Conservation (phyloP, 2,888 invertebrate genomes). For the Brachyopa scutellaris region DNA sequence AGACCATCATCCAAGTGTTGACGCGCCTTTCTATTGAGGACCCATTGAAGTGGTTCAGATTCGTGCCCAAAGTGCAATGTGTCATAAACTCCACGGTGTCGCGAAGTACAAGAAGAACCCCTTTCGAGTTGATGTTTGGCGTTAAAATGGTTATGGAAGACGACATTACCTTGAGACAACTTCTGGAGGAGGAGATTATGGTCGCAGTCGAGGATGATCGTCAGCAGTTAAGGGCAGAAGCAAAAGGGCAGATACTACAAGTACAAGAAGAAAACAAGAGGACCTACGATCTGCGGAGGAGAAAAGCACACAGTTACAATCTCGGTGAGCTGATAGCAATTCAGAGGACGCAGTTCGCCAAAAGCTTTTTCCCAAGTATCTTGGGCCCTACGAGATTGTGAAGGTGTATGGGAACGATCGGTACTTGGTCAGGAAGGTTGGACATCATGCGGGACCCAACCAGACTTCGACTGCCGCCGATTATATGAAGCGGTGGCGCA, state of each 20-base stretch:
- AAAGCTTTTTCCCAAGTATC: conserved; percentile 40
- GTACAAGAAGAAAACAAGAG: conserved; percentile 41
- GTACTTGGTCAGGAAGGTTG: conserved; percentile 25
- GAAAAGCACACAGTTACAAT: conserved; percentile 18
- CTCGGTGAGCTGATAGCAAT: conserved; percentile 47
- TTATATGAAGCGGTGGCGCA: conserved; percentile 31
- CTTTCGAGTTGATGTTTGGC: conserved; percentile 44
- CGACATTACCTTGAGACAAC: conserved; percentile 3
- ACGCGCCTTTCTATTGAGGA: conserved; percentile 49
- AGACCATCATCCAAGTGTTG: conserved; percentile 36
- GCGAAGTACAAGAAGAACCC: background rate
- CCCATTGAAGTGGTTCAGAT: conserved; percentile 56
- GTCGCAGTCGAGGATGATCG: conserved; percentile 30
- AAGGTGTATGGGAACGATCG: conserved; percentile 23
- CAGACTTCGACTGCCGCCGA: background rate
- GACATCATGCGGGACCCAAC: conserved; percentile 28
- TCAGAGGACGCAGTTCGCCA: conserved; percentile 47
- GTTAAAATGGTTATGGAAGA: conserved; percentile 31
- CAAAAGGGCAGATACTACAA: conserved; percentile 67
- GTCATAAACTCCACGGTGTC: background rate
- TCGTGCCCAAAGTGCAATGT: conserved; percentile 6
- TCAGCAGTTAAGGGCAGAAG: conserved; percentile 24
- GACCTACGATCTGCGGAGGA: conserved; percentile 23
- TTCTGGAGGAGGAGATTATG: conserved; percentile 33
- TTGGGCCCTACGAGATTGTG: conserved; percentile 53